Evolutionary conservation across 92 coral and sea anemone species (phyloP).

Genomic region (Muricea muricata): DNA sequence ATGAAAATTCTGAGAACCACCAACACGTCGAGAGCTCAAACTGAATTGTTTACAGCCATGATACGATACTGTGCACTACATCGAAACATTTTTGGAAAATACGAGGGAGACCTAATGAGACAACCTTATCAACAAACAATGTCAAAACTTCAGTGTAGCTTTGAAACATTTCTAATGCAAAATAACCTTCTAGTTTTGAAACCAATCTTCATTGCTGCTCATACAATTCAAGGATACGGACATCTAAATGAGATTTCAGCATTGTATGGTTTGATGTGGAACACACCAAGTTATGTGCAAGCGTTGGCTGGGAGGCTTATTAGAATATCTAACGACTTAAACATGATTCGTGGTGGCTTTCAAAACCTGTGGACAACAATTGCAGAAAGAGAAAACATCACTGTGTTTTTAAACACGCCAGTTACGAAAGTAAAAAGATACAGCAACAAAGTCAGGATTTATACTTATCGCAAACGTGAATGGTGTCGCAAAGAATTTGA

Average conservation of each 20-base stretch:
- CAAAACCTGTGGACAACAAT: constrained; percentile 42
- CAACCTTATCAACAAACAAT: constrained; percentile 33
- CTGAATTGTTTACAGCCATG: constrained; percentile 26
- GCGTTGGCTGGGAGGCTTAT: constrained; percentile 25
- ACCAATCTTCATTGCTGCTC: constrained; percentile 47
- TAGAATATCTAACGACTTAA: constrained; percentile 4
- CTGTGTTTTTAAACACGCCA: constrained; percentile 1
- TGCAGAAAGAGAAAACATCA: constrained; percentile 9
- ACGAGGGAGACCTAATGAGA: constrained; percentile 51
- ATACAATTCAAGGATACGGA: constrained; percentile 65
- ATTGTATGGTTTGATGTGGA: constrained; percentile 57
- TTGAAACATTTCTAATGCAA: constrained; percentile 20
- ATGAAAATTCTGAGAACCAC: constrained; percentile 29
- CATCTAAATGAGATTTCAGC: constrained; percentile 56
- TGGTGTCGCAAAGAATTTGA: constrained; percentile 14
- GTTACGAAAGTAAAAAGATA: constrained; percentile 6
- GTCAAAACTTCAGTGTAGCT: constrained; percentile 24
- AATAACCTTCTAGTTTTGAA: constrained; percentile 26
- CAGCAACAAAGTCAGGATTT: background rate
- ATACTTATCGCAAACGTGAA: background rate
- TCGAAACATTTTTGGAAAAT: constrained; percentile 63
- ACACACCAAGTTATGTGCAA: constrained; percentile 49
- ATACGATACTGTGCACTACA: constrained; percentile 37
- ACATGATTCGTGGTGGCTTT: constrained; percentile 60
- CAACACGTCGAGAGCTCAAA: background rate